Percentiles rank a stretch among this genome's conserved stretches.
These are phyloP conservation scores for Drosophila bocki DNA, from an alignment of 1,140 invertebrate species.

Conservation along the genomic window DNA sequence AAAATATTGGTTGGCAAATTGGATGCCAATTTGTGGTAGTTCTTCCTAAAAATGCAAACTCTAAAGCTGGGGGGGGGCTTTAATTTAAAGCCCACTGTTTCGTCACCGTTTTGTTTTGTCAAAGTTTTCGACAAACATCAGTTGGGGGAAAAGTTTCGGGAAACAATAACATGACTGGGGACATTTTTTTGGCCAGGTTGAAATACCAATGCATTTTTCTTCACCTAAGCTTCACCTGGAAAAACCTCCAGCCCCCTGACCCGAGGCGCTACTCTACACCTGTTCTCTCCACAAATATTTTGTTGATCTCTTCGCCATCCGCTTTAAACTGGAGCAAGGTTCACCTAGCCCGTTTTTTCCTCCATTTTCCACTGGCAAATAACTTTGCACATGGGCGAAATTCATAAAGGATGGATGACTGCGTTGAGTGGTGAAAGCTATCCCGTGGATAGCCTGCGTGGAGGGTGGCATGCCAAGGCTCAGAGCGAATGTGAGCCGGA, in stretches of 20 bases:
- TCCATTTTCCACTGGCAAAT: conserved; percentile 19
- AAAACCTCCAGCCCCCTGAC: conserved; percentile 4
- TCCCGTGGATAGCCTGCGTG: conserved; percentile 3
- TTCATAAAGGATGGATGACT: conserved; percentile 43
- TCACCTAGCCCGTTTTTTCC: not conserved
- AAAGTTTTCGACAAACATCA: conserved; percentile 2
- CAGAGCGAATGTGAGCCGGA: conserved; percentile 21
- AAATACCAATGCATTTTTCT: conserved; percentile 26
- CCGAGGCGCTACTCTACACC: conserved; percentile 11
- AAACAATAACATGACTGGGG: conserved; percentile 20
- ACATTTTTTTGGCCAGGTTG: conserved; percentile 4
- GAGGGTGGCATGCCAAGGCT: not conserved
- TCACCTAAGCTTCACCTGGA: conserved; percentile 4
- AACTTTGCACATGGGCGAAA: conserved; percentile 44
- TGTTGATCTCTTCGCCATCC: conserved; percentile 6
- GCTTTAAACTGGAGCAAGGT: conserved; percentile 31
- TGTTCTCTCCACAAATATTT: conserved; percentile 15
- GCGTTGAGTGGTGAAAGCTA: conserved; percentile 20
- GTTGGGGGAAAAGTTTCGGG: not conserved
- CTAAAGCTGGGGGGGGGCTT: not conserved
- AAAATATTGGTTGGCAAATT: conserved; percentile 12
- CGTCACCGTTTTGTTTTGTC: conserved; percentile 1
- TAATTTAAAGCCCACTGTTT: not conserved
- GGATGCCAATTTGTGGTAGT: not conserved
- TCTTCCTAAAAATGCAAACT: not conserved